phyloP scores from a whole-genome alignment of 1,140 invertebrate species.

The Nasonia longicornis region DNA sequence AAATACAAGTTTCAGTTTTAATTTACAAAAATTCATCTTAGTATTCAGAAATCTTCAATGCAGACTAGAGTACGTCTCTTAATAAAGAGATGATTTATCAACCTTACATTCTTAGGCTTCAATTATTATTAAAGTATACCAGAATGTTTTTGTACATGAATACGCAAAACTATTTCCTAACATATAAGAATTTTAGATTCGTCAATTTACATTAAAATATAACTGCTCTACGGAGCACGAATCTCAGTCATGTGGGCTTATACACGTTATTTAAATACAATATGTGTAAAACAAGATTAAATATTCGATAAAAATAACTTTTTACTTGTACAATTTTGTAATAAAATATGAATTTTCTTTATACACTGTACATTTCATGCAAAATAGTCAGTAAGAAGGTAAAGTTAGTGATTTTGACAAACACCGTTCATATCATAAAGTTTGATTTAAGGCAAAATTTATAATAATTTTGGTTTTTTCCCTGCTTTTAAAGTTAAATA shows the following conservation, averaged over 20 bases:
- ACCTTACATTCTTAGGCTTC: slow-evolving; percentile 8
- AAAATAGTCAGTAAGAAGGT: slow-evolving; percentile 35
- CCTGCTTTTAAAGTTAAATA: background rate
- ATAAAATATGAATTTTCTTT: slow-evolving; percentile 44
- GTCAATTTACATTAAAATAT: slow-evolving; percentile 47
- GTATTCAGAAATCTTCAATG: slow-evolving; percentile 36
- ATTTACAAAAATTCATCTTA: slow-evolving; percentile 32
- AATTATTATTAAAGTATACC: slow-evolving; percentile 29
- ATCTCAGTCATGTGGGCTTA: slow-evolving; percentile 34
- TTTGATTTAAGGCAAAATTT: background rate
- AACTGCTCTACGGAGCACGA: slow-evolving; percentile 3
- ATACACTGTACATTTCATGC: slow-evolving; percentile 41
- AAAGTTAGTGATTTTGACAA: slow-evolving; percentile 24
- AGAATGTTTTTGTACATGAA: slow-evolving; percentile 41
- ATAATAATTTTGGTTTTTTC: background rate
- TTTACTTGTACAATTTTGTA: slow-evolving; percentile 37
- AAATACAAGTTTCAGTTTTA: slow-evolving; percentile 30
- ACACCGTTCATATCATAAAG: background rate
- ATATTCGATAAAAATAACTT: slow-evolving; percentile 41
- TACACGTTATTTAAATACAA: slow-evolving; percentile 36
- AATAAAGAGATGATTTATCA: slow-evolving; percentile 24
- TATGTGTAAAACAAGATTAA: slow-evolving; percentile 31
- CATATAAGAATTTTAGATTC: slow-evolving; percentile 38
- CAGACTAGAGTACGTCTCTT: slow-evolving; percentile 42
- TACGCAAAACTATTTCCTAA: slow-evolving; percentile 17